A percentile compares a stretch with the other conserved stretches of the same genome.
These are phyloP conservation scores for Semicossyphus pulcher DNA, from an alignment of 2,113 vertebrate species.

Conservation along the genomic window DNA sequence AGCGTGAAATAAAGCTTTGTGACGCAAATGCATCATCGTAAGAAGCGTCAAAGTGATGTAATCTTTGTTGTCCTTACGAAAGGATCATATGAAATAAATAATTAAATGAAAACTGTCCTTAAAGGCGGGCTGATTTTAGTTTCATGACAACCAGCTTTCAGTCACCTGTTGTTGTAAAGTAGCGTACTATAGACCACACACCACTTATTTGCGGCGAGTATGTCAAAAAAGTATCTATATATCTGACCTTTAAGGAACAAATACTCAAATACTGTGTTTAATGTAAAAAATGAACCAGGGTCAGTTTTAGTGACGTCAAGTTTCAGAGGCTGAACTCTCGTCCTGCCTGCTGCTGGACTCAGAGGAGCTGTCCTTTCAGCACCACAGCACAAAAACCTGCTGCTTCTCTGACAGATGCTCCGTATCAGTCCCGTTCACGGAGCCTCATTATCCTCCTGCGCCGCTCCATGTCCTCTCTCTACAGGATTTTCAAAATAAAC, in stretches of 20 bases:
- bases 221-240: too few relatives aligned
- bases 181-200: background rate
- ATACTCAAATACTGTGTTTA: too few relatives aligned
- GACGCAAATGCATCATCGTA: constrained; percentile 44
- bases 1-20: constrained; percentile 34
- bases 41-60: constrained; percentile 20
- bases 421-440: background rate
- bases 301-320: background rate
- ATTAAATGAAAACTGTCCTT: background rate
- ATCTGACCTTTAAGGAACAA: fast-evolving
- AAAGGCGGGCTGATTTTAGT: background rate
- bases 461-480: background rate
- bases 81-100: background rate
- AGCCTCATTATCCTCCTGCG: background rate
- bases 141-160: background rate
- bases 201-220: too few relatives aligned
- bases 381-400: constrained; percentile 43
- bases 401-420: background rate
- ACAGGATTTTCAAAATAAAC: background rate
- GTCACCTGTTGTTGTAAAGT: background rate
- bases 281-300: background rate
- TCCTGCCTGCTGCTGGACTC: constrained; percentile 17
- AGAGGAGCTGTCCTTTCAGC: constrained; percentile 78
- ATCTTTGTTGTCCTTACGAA: background rate
- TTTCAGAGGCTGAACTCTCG: background rate